Conservation (phyloP, 2,888 invertebrate species). For the Zele albiditarsus region DNA sequence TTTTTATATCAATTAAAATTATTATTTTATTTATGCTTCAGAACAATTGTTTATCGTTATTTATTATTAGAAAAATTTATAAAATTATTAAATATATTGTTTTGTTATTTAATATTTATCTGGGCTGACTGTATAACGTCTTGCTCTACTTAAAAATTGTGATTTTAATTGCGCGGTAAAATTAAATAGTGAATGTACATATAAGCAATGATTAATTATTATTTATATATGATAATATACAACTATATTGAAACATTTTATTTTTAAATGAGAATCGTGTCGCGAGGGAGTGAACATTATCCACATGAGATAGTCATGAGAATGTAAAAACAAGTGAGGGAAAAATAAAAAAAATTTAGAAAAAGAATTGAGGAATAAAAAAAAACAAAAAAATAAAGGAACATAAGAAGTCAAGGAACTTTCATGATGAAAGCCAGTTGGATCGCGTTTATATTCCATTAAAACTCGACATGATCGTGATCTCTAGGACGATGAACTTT, state of each 20-base stretch:
- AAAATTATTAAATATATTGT: too few species aligned
- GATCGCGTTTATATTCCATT: neutral
- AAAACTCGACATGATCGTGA: slow-evolving; percentile 23
- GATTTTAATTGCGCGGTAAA: too few species aligned
- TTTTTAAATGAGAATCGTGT: slow-evolving; percentile 22
- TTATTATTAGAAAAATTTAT: too few species aligned
- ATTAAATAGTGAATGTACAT: too few species aligned
- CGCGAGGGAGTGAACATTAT: slow-evolving; percentile 1
- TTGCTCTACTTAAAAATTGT: neutral
- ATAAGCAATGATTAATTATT: too few species aligned
- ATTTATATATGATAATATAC: too few species aligned
- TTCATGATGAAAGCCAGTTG: neutral
- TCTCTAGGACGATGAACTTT: slow-evolving; percentile 37
- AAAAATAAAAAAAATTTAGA: neutral
- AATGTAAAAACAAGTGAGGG: slow-evolving; percentile 1
- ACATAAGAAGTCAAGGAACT: neutral
- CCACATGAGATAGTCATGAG: neutral
- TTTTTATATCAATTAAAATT: too few species aligned
- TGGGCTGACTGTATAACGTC: neutral
- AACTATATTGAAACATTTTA: neutral
- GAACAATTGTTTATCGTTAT: too few species aligned
- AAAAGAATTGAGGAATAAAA: slow-evolving; percentile 4
- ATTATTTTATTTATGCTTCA: too few species aligned
- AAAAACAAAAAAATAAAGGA: neutral
- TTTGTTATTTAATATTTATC: too few species aligned